Evolutionary conservation across 2,888 invertebrate species (phyloP).

Genomic region (Saturnia pavonia): DNA sequence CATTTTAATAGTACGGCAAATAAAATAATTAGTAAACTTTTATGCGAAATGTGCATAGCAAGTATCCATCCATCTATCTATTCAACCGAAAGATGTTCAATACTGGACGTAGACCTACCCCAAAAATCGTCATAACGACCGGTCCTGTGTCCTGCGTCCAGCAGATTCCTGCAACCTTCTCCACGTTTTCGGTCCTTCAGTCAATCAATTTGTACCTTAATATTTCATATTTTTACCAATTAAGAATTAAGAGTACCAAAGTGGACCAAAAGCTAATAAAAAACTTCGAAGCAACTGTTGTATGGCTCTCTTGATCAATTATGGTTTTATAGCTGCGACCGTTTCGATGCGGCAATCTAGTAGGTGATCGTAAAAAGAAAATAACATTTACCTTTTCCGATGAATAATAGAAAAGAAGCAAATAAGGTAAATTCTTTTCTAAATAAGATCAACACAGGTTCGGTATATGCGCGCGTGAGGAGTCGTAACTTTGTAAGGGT

Average conservation of each 20-base stretch:
- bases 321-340: constrained; percentile 21
- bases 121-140: no score
- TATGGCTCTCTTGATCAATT: constrained; percentile 23
- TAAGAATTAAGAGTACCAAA: constrained; percentile 5
- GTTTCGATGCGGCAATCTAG: constrained; percentile 22
- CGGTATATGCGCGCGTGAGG: constrained; percentile 53
- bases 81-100: no score
- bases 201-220: background rate
- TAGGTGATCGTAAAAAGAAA: constrained; percentile 34
- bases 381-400: constrained; percentile 45
- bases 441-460: constrained; percentile 45
- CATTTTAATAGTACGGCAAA: no score
- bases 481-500: constrained; percentile 58
- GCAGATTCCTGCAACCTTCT: no score
- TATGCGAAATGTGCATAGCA: background rate
- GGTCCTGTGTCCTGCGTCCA: no score
- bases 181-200: no score
- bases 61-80: no score
- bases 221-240: constrained; percentile 1
- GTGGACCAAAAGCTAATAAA: constrained; percentile 2
- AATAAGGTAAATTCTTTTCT: constrained; percentile 43
- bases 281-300: constrained; percentile 14
- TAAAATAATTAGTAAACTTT: no score
- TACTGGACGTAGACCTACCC: no score
- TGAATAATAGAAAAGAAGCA: constrained; percentile 48